Evolutionary conservation across 2,113 vertebrate species (phyloP).

Genomic region (Bagarius yarrelli): DNA sequence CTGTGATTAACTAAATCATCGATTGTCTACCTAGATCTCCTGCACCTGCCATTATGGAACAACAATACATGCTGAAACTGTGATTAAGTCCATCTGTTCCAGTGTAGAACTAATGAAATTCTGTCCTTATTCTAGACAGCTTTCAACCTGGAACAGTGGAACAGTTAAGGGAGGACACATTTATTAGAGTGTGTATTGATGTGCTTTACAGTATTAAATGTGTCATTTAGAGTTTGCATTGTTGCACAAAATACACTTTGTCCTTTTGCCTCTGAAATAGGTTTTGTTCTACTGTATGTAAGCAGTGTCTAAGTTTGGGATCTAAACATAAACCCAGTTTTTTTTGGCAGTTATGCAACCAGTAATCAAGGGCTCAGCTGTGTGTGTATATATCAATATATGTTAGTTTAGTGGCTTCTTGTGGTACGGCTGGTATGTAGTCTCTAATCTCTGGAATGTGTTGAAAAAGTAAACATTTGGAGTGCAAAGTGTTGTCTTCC

Average conservation of each 20-base stretch:
- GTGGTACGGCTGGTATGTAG: constrained; percentile 40
- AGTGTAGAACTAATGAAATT: too few species aligned
- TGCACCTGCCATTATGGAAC: too few species aligned
- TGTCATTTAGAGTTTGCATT: background rate
- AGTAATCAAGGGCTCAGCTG: background rate
- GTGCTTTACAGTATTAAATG: background rate
- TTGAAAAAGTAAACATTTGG: constrained; percentile 47
- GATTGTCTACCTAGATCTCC: too few species aligned
- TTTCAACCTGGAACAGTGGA: too few species aligned
- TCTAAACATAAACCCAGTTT: background rate
- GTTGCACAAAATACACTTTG: background rate
- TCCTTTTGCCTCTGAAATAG: background rate
- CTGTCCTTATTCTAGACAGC: too few species aligned
- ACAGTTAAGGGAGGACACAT: too few species aligned
- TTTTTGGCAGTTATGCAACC: constrained; percentile 12
- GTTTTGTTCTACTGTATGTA: background rate
- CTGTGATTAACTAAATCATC: too few species aligned
- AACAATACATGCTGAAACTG: too few species aligned
- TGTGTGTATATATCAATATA: constrained; percentile 25
- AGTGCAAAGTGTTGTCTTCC: background rate
- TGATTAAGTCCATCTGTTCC: too few species aligned
- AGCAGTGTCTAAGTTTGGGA: background rate
- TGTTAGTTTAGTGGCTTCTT: constrained; percentile 24
- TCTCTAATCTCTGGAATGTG: constrained; percentile 43
- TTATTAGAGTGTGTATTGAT: background rate